Evolutionary conservation across 2,113 vertebrate species (phyloP), one percentile per base, ranked within the genome.

Genomic region (Nesoenas mayeri): DNA sequence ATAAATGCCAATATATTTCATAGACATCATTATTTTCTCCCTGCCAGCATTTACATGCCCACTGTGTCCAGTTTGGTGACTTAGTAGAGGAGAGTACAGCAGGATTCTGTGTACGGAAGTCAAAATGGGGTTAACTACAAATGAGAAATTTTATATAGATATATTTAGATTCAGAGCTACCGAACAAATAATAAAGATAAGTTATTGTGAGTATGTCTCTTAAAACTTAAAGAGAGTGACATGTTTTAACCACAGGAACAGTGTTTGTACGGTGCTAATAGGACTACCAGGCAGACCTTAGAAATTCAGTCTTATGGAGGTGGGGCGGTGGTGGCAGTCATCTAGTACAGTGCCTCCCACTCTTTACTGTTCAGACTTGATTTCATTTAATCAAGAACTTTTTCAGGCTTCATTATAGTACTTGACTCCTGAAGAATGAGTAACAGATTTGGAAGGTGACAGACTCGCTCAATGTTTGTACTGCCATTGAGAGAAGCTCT

Each of bases 311-410:
- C 66, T 72, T 48, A n/a, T 0, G 5, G 38, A 88, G 29, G 29
- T 6, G 4, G 44, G 44, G 15, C 4, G 14, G 12, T 28, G 29
- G 25, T 81, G 31, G 7, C 65, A 25, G 29, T 48, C 15, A 18
- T 71, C 48, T 44, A 40, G 13, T 75, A 48, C n/a, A 64, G 21
- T 88, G 26, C 15, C 26, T 85, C 17, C 9, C 13, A 29, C n/a
- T 84, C 29, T 67, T 79, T 16, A 10, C 28, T 60, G 14, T 66
- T 86, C 31, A 22, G 44, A 51, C 38, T 64, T 67, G 4, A 57
- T 87, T 94, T 87, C 10, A 64, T 81, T 91, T 91, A 50, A 69
- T 85, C 40, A 66, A 66, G 28, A 62, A 58, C 24, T 66, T 66
- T 69, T 58, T 70, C 75, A 38, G 85, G 50, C 31, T 88, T 80